Evolutionary conservation across 2,888 invertebrate species (phyloP), one percentile per base, ranked within the genome.

Genomic region (Diarsia brunnea): DNA sequence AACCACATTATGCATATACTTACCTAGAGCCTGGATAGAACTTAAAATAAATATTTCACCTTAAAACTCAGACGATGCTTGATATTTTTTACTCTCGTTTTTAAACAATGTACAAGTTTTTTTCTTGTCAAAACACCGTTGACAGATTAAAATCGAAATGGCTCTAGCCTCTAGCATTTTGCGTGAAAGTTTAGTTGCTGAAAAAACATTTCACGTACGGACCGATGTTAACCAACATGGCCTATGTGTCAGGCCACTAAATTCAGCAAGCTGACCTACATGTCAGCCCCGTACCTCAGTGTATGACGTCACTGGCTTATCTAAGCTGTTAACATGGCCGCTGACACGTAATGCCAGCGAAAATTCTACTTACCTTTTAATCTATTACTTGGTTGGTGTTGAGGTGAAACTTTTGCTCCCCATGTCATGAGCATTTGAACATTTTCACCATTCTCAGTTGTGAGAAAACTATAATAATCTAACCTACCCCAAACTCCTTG

Each of bases 331-430:
- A 71, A 79, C 84, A 74, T 27, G 67, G 55, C 74, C 70, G 74
- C 70, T 82, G 81, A 82, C 79, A 79, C 65, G 65, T 73, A 70
- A 79, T 71, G 45, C 74, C 31, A 51, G 64, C 55, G 61, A 65
- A 79, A 82, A 74, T 84, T 84, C 70, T 84, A 74, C 74, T 83
- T 84, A 74, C 64, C 38, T 66, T 83, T 74, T 84, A 84, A 83
- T 74, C 64, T 79, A 70, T 49, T 78, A 70, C 64, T 65, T 70
- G 73, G 63, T 65, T 79, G 14, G 49, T 43, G 27, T 61, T 83
- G 68, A 51, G 24, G 10, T 51, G 19, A 14, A 14, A 38, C 14
- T 70, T 64, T 65, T 14, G 19, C n/a, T n/a, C 0, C 19, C 21
- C 31, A 38, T 49, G 24, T 19, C 24, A n/a, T 31, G 2, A 31